These are phyloP conservation scores for Aphelenchoides besseyi DNA, from an alignment of 1,140 invertebrate genomes.

Conservation along the genomic window DNA sequence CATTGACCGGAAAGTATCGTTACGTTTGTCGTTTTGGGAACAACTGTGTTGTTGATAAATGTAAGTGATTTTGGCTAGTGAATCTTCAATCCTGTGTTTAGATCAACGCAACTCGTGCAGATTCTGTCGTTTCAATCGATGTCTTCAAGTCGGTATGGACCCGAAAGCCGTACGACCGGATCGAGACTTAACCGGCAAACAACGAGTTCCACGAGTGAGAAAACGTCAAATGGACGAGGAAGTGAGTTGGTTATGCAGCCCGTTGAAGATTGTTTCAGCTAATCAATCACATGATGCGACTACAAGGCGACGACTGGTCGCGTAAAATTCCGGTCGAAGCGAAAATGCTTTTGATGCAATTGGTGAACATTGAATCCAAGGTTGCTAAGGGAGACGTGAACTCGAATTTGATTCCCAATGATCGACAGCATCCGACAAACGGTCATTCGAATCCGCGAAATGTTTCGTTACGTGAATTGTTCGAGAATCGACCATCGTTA, in stretches of 20 bases:
- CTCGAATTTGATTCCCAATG: conserved; percentile 3
- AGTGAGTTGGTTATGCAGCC: too few relatives aligned
- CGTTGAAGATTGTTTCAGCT: conserved; percentile 11
- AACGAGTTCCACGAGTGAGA: conserved; percentile 53
- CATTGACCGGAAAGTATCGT: conserved; percentile 60
- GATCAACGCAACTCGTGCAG: conserved; percentile 49
- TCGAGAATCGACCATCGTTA: conserved; percentile 57
- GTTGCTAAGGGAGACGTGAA: conserved; percentile 44
- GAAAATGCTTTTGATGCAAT: conserved; percentile 58
- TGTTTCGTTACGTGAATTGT: conserved; percentile 56
- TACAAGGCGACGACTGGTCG: conserved; percentile 61
- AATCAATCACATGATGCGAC: conserved; percentile 46
- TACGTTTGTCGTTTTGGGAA: conserved; percentile 61
- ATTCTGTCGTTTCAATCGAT: conserved; percentile 58
- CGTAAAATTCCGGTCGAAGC: conserved; percentile 60
- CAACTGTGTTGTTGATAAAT: conserved; percentile 62
- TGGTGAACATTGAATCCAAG: conserved; percentile 61
- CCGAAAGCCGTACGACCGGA: conserved; percentile 61
- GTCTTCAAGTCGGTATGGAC: conserved; percentile 53
- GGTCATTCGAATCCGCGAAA: conserved; percentile 23
- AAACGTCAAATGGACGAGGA: conserved; percentile 60
- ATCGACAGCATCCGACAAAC: neutral
- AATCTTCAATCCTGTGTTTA: conserved; percentile 28
- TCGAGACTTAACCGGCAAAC: conserved; percentile 59
- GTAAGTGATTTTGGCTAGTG: conserved; percentile 33